phyloP scores from a whole-genome alignment of 92 coral and sea anemone genomes.

The Bergia puertoricense region DNA sequence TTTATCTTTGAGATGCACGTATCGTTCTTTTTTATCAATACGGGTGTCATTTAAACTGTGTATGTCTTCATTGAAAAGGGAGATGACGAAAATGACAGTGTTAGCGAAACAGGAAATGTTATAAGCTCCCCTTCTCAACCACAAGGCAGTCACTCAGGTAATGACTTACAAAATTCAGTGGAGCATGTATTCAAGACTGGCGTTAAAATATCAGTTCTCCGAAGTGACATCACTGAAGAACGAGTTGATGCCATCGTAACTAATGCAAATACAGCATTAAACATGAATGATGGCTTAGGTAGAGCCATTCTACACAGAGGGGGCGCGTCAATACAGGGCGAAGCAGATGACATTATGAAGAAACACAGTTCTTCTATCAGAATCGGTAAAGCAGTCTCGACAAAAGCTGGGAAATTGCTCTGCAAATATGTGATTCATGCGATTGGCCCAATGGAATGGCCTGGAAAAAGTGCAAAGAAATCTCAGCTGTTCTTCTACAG shows the following conservation, averaged over 20 bases:
- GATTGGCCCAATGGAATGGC: constrained; percentile 48
- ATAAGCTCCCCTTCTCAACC: not conserved
- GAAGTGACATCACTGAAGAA: constrained; percentile 67
- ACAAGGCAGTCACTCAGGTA: not conserved
- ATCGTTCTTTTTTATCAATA: no score
- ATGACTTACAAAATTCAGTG: not conserved
- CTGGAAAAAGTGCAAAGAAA: not conserved
- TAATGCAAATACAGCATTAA: constrained; percentile 63
- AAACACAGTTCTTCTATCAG: not conserved
- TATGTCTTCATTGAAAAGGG: constrained; percentile 7
- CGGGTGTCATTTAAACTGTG: not conserved
- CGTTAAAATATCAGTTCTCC: constrained; percentile 50
- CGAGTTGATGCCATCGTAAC: constrained; percentile 80
- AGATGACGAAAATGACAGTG: constrained; percentile 6
- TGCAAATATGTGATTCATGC: constrained; percentile 48
- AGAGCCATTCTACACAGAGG: constrained; percentile 56
- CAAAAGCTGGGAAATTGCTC: constrained; percentile 38
- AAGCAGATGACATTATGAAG: constrained; percentile 39
- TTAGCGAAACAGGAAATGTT: not conserved
- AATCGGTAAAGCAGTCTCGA: constrained; percentile 20
- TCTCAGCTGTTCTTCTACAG: not conserved
- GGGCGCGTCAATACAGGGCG: constrained; percentile 61
- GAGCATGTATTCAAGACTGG: constrained; percentile 28
- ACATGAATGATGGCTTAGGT: constrained; percentile 54
- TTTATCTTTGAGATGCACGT: no score